Percentiles rank a stretch among this genome's conserved stretches.
Conservation (phyloP, 2,888 invertebrate genomes). For the Torymus tubicola region DNA sequence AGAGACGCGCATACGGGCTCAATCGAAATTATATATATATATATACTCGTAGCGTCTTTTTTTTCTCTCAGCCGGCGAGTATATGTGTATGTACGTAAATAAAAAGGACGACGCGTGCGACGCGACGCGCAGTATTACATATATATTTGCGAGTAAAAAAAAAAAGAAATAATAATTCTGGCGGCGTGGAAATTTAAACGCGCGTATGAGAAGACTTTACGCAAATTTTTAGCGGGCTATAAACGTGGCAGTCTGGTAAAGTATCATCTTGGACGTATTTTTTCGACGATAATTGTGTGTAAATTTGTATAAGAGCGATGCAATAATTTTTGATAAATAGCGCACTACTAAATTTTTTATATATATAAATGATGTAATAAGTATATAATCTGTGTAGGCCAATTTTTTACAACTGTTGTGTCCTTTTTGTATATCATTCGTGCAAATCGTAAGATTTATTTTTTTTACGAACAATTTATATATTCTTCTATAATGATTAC, state of each 20-base stretch:
- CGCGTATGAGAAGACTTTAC: slow-evolving; percentile 17
- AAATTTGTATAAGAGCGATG: slow-evolving; percentile 28
- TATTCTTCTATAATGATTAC: no score
- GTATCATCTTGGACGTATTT: slow-evolving; percentile 45
- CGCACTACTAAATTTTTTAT: background rate
- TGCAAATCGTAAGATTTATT: no score
- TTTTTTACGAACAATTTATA: no score
- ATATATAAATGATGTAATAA: slow-evolving; percentile 3
- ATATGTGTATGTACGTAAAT: slow-evolving; percentile 26
- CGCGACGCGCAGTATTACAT: slow-evolving; percentile 42
- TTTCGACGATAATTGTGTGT: background rate
- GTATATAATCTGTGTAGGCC: no score
- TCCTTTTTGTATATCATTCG: no score
- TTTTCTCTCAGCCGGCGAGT: slow-evolving; percentile 31
- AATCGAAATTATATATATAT: no score
- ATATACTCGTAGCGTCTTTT: slow-evolving; percentile 34
- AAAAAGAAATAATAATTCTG: no score
- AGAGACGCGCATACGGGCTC: no score
- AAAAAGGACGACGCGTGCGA: slow-evolving; percentile 34
- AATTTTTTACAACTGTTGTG: no score
- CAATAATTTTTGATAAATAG: slow-evolving; percentile 44
- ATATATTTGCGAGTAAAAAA: slow-evolving; percentile 14
- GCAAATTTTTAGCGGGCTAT: slow-evolving; percentile 7
- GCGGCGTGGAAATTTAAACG: no score
- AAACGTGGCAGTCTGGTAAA: slow-evolving; percentile 24